Evolutionary conservation across 2,888 invertebrate species (phyloP).

Genomic region (Mycalesis mineus): DNA sequence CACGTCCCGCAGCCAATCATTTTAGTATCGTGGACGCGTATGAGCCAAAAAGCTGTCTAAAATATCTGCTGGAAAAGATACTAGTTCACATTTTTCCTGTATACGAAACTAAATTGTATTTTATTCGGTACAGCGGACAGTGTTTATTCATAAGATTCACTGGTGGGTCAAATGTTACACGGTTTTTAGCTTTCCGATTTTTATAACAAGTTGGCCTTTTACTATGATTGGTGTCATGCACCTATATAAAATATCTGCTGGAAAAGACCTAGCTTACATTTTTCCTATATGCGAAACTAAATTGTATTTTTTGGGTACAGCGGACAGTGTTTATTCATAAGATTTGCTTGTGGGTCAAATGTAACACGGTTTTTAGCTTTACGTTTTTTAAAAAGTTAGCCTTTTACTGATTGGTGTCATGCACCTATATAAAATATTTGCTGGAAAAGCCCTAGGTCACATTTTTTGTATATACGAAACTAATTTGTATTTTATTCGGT

Average conservation of each 20-base stretch:
- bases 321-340: not conserved
- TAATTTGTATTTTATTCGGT: not conserved
- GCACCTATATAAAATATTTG: constrained; percentile 10
- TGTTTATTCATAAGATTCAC: not conserved
- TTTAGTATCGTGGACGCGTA: constrained; percentile 11
- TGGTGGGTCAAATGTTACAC: not conserved
- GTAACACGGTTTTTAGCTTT: too few species aligned
- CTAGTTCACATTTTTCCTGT: not conserved
- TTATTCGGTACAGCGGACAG: not conserved
- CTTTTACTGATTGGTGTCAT: too few species aligned
- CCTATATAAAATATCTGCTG: constrained; percentile 7
- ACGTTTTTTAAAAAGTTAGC: too few species aligned
- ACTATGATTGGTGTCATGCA: too few species aligned
- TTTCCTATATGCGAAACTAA: not conserved
- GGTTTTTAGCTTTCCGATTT: too few species aligned
- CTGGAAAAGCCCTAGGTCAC: not conserved
- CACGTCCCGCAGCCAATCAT: constrained; percentile 17
- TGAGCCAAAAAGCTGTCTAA: constrained; percentile 14
- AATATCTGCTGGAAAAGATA: constrained; percentile 1
- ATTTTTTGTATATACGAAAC: not conserved
- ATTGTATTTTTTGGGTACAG: not conserved
- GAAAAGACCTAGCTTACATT: not conserved
- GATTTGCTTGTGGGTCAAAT: not conserved
- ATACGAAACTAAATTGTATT: not conserved
- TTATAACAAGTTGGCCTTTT: too few species aligned